These are phyloP conservation scores for Sminthurides bifidus DNA, from an alignment of 1,140 invertebrate species.

Conservation along the genomic window DNA sequence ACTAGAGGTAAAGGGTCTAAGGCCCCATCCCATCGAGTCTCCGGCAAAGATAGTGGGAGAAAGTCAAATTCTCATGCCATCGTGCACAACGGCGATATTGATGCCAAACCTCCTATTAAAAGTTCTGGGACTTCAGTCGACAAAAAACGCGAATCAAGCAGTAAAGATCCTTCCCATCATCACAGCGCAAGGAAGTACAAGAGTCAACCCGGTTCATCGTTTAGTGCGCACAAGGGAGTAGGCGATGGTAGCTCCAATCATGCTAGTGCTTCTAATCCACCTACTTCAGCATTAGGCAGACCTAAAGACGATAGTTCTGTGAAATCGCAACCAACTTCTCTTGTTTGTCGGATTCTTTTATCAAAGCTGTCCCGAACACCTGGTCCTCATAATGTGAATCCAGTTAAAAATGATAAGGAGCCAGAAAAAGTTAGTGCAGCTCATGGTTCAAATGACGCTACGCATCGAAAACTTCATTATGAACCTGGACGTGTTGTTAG, in stretches of 20 bases:
- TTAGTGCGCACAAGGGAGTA: neutral
- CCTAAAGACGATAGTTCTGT: slow-evolving; percentile 7
- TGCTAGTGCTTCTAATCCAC: neutral
- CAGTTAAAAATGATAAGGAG: slow-evolving; percentile 8
- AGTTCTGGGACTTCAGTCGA: neutral
- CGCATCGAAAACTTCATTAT: slow-evolving; percentile 9
- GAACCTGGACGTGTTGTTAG: slow-evolving; percentile 22
- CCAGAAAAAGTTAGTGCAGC: neutral
- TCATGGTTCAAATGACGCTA: neutral
- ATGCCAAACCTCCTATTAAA: neutral
- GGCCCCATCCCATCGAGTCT: slow-evolving; percentile 20
- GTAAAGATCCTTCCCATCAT: slow-evolving; percentile 7
- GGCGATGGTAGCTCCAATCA: neutral
- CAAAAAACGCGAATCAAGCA: slow-evolving; percentile 10
- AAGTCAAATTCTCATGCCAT: neutral
- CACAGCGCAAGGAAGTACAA: slow-evolving; percentile 2
- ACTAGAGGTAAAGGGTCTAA: slow-evolving; percentile 2
- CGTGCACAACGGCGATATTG: slow-evolving; percentile 13
- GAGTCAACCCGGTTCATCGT: too few species aligned
- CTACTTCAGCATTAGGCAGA: neutral
- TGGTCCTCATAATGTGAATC: neutral
- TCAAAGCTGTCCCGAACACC: slow-evolving; percentile 11
- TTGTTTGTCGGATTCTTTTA: slow-evolving; percentile 24
- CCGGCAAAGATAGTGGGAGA: slow-evolving; percentile 26
- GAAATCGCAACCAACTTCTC: neutral